Conservation (phyloP, 2,113 vertebrate genomes). For the Athene cunicularia region DNA sequence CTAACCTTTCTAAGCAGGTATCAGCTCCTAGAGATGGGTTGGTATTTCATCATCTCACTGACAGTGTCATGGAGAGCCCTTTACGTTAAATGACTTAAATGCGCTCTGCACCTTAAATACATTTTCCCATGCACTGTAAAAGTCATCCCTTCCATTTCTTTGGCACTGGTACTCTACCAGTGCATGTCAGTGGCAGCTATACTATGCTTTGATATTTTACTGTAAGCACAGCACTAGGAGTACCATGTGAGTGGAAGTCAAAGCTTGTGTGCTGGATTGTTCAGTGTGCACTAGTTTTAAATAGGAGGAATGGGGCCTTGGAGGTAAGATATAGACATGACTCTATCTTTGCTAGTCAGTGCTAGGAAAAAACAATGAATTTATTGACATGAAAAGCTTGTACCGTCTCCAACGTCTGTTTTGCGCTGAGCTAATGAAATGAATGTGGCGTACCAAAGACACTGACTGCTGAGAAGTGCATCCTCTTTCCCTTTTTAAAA, state of each 20-base stretch:
- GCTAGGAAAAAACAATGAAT: neutral
- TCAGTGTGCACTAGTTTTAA: neutral
- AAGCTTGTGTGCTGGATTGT: neutral
- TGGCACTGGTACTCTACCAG: neutral
- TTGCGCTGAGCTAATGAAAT: neutral
- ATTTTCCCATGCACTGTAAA: neutral
- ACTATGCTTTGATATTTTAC: neutral
- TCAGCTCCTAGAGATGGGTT: neutral
- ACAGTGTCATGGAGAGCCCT: neutral
- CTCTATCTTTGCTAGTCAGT: neutral
- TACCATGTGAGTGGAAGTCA: neutral
- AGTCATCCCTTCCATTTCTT: neutral
- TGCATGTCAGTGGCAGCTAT: rapidly evolving
- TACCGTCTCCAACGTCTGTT: neutral
- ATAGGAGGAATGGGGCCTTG: neutral
- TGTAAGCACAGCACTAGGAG: neutral
- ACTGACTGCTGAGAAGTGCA: neutral
- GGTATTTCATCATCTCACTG: neutral
- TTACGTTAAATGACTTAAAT: conserved; percentile 1
- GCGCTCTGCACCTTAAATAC: neutral
- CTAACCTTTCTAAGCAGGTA: conserved; percentile 11
- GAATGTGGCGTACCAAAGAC: neutral
- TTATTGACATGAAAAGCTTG: neutral
- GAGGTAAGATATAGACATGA: neutral
- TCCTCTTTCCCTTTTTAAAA: neutral